Evolutionary conservation across 2,888 invertebrate species (phyloP).

Genomic region (Papilio protenor): DNA sequence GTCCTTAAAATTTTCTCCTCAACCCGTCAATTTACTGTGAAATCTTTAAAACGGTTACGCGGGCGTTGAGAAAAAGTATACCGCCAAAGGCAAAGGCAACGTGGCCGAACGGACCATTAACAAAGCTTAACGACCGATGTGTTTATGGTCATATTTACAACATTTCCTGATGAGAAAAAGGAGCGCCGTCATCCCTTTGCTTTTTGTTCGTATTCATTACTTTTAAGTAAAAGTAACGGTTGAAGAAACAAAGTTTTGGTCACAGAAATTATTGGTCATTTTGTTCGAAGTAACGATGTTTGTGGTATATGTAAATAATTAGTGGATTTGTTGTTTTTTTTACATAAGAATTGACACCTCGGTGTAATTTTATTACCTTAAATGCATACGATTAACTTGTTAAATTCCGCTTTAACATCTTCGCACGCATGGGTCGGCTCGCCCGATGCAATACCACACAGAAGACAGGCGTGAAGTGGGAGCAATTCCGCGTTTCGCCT

Average conservation of each 20-base stretch:
- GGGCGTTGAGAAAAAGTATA: constrained; percentile 62
- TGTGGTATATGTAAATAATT: neutral
- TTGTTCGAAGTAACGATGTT: neutral
- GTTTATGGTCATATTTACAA: constrained; percentile 70
- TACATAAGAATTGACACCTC: neutral
- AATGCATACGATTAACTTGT: neutral
- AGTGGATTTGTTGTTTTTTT: neutral
- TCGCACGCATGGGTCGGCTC: no score
- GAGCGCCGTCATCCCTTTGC: constrained; percentile 17
- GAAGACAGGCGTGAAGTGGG: no score
- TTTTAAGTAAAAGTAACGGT: constrained; percentile 40
- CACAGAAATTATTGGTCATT: constrained; percentile 29
- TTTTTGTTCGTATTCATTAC: constrained; percentile 46
- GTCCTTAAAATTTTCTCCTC: constrained; percentile 62
- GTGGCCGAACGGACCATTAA: constrained; percentile 53
- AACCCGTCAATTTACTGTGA: constrained; percentile 70
- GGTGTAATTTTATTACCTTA: neutral
- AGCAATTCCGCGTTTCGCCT: no score
- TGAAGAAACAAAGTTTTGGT: constrained; percentile 36
- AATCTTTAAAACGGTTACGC: constrained; percentile 51
- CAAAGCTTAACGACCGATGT: constrained; percentile 67
- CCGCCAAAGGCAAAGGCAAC: constrained; percentile 70
- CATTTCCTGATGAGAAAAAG: constrained; percentile 47
- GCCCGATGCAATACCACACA: no score
- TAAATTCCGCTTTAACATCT: no score